Conservation (phyloP, 92 coral and sea anemone genomes). For the Meandrina meandrites region DNA sequence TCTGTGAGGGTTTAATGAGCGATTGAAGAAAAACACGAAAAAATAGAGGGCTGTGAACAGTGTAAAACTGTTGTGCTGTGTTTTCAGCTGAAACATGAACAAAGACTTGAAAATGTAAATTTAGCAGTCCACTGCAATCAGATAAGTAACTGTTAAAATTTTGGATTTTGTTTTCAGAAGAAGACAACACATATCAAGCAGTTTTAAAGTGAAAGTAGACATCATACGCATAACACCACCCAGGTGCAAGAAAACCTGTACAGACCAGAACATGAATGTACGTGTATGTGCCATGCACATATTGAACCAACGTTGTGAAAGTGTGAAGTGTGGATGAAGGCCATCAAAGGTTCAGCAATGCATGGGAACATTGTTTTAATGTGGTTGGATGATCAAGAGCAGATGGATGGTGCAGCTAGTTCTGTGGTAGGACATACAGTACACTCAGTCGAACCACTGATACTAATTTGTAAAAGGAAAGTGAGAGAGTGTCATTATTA, state of each 20-base stretch:
- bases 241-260: neutral
- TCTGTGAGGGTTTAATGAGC: neutral
- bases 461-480: neutral
- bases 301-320: neutral
- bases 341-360: neutral
- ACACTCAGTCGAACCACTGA: too few relatives aligned
- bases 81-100: too few relatives aligned
- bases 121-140: too few relatives aligned
- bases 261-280: neutral
- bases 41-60: too few relatives aligned
- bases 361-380: neutral
- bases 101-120: too few relatives aligned
- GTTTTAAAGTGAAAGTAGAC: slow-evolving; percentile 19
- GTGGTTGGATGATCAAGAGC: neutral
- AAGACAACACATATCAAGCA: slow-evolving; percentile 35
- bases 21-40: too few relatives aligned
- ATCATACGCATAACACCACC: neutral
- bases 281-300: neutral
- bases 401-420: neutral
- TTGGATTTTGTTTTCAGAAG: slow-evolving; percentile 11
- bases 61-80: too few relatives aligned
- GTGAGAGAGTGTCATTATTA: neutral
- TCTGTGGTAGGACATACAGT: neutral
- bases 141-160: too few relatives aligned
- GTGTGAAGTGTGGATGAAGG: too few relatives aligned